These are phyloP conservation scores for Palythoa caribaeorum DNA, from an alignment of 92 coral and sea anemone species.

Conservation along the genomic window DNA sequence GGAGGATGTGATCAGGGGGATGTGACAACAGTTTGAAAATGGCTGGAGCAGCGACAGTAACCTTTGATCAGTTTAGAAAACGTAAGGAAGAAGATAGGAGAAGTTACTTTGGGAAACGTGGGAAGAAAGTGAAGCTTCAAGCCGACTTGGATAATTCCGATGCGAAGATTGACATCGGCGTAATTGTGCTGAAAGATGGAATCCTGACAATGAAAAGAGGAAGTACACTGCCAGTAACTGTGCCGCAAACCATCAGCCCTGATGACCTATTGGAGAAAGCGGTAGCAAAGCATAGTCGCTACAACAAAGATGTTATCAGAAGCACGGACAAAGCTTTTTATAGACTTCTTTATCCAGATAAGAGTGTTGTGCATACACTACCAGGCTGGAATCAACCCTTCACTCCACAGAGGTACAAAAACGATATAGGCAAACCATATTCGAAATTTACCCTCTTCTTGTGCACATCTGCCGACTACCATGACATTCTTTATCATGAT, in stretches of 20 bases:
- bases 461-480: conserved; percentile 46
- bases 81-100: conserved; percentile 47
- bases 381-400: conserved; percentile 45
- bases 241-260: conserved; percentile 52
- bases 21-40: conserved; percentile 39
- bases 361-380: conserved; percentile 38
- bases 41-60: conserved; percentile 42
- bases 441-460: conserved; percentile 42
- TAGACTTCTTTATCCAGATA: conserved; percentile 49
- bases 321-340: conserved; percentile 43
- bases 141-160: conserved; percentile 50
- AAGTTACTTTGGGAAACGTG: conserved; percentile 45
- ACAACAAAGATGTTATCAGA: conserved; percentile 70
- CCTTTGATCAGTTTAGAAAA: conserved; percentile 31
- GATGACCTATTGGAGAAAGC: conserved; percentile 78
- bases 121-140: conserved; percentile 41
- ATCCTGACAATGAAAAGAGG: conserved; percentile 62
- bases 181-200: conserved; percentile 65
- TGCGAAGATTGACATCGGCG: conserved; percentile 68
- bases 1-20: conserved; percentile 28
- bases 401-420: conserved; percentile 42
- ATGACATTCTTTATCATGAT: conserved; percentile 35
- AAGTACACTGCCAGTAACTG: conserved; percentile 71
- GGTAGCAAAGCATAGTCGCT: conserved; percentile 75
- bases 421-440: conserved; percentile 34